A percentile compares a stretch with the other conserved stretches of the same genome.
Evolutionary conservation across 2,888 invertebrate species (phyloP).

Genomic region (Adelognathus sp.): DNA sequence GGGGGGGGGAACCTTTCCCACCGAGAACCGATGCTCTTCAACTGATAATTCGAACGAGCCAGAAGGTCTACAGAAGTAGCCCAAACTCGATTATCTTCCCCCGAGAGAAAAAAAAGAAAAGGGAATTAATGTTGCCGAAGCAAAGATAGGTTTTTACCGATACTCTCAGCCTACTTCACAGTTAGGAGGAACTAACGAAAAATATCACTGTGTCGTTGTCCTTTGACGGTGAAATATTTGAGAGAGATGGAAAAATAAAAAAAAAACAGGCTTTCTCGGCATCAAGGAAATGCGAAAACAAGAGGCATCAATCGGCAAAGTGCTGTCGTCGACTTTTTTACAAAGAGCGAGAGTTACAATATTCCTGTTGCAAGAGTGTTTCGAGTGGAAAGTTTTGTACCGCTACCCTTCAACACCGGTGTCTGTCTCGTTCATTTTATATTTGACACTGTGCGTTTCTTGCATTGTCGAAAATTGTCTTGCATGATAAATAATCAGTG

Average conservation of each 20-base stretch:
- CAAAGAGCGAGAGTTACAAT: not conserved
- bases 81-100: conserved; percentile 55
- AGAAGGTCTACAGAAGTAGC: conserved; percentile 44
- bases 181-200: conserved; percentile 40
- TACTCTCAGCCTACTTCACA: too few species aligned
- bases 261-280: conserved; percentile 26
- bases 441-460: conserved; percentile 37
- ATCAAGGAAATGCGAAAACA: conserved; percentile 51
- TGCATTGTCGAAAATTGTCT: not conserved
- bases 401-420: conserved; percentile 22
- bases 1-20: too few species aligned
- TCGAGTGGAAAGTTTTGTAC: conserved; percentile 77
- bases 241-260: conserved; percentile 27
- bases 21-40: conserved; percentile 35
- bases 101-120: conserved; percentile 14
- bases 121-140: not conserved
- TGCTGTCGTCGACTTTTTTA: conserved; percentile 52
- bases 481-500: too few species aligned
- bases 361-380: conserved; percentile 58
- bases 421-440: conserved; percentile 59
- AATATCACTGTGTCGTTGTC: conserved; percentile 17
- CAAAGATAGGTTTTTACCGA: not conserved
- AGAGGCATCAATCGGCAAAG: conserved; percentile 49
- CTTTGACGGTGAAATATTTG: too few species aligned
- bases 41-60: conserved; percentile 46